Evolutionary conservation across 2,797 vertebrate genomes (phyloP).

Genomic region (Graptemys geographica): DNA sequence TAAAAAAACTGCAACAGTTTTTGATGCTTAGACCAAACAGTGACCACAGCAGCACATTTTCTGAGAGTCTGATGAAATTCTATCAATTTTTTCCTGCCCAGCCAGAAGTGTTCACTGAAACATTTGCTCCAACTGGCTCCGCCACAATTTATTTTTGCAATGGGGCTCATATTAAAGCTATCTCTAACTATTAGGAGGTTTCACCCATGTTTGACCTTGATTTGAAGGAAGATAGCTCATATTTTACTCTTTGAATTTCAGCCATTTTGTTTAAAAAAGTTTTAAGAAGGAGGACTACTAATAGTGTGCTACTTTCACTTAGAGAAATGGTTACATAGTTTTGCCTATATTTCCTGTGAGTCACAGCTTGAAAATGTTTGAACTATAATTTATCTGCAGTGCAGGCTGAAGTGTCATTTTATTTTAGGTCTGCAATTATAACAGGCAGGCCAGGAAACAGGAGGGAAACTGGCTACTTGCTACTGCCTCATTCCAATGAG

Average conservation of each 20-base stretch:
- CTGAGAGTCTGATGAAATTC: background rate
- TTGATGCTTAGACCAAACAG: conserved; percentile 16
- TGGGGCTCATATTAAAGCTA: conserved; percentile 12
- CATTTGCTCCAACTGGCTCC: conserved; percentile 66
- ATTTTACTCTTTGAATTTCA: background rate
- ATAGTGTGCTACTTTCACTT: conserved; percentile 20
- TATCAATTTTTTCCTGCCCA: conserved; percentile 19
- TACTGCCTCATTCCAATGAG: background rate
- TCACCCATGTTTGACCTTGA: conserved; percentile 46
- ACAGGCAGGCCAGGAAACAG: conserved; percentile 46
- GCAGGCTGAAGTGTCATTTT: conserved; percentile 43
- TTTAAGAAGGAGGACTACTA: conserved; percentile 3
- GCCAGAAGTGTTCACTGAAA: conserved; percentile 54
- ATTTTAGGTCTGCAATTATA: conserved; percentile 22
- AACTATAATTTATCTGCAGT: background rate
- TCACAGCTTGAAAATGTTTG: conserved; percentile 22
- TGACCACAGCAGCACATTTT: conserved; percentile 11
- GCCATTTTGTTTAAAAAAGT: conserved; percentile 15
- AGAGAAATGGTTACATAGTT: conserved; percentile 56
- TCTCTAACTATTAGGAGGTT: conserved; percentile 5
- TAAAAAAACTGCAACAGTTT: conserved; percentile 27
- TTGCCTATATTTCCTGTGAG: conserved; percentile 55
- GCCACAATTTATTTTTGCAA: conserved; percentile 71
- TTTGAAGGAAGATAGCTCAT: background rate
- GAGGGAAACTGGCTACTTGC: background rate